Percentiles rank a stretch among this genome's conserved stretches.
phyloP scores from a whole-genome alignment of 1,140 invertebrate genomes.

The Formica exsecta region DNA sequence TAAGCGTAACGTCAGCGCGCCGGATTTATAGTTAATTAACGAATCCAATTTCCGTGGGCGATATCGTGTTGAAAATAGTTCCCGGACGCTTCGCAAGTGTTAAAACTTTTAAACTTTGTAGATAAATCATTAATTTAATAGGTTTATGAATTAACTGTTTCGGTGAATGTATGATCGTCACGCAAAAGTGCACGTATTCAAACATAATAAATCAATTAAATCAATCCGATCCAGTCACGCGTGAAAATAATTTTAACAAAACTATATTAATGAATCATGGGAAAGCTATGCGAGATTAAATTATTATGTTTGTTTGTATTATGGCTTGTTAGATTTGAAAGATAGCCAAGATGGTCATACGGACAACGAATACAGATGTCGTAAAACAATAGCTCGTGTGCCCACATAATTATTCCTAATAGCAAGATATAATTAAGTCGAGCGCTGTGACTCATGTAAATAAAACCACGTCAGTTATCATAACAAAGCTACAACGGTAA shows the following conservation, averaged over 20 bases:
- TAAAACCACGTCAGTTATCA: not conserved
- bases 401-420: not conserved
- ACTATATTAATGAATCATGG: not conserved
- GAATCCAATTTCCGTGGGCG: not conserved
- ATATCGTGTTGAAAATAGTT: not conserved
- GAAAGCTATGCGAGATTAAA: not conserved
- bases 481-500: not conserved
- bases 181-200: too few species aligned
- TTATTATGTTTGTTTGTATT: conserved; percentile 24
- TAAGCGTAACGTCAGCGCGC: not conserved
- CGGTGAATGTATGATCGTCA: not conserved
- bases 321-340: conserved; percentile 34
- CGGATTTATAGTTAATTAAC: not conserved
- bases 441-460: not conserved
- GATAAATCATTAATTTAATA: not conserved
- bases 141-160: not conserved
- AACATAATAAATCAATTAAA: conserved; percentile 2
- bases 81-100: not conserved
- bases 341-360: conserved; percentile 2
- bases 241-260: not conserved
- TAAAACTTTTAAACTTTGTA: not conserved
- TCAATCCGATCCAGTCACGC: not conserved
- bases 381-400: not conserved
- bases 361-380: not conserved
- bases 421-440: not conserved